phyloP scores from a whole-genome alignment of 2,797 vertebrate genomes.

The Sylvia borin region DNA sequence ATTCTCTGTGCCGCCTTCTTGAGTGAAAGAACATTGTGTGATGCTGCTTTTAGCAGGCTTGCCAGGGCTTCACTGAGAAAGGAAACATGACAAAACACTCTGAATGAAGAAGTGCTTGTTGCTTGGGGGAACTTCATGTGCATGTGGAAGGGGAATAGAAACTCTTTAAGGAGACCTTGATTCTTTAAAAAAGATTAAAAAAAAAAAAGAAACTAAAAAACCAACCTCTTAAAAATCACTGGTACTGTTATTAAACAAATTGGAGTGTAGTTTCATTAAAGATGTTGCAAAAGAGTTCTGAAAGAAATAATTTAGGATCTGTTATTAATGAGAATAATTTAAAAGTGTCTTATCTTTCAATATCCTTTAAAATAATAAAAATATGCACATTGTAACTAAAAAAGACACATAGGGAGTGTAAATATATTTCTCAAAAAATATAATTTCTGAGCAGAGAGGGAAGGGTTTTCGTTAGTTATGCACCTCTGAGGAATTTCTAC shows the following conservation, averaged over 20 bases:
- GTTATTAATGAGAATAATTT: constrained; percentile 12
- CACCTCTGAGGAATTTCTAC: not conserved
- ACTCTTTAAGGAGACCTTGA: not conserved
- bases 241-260: constrained; percentile 28
- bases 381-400: not conserved
- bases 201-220: not conserved
- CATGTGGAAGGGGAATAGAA: not conserved
- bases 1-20: not conserved
- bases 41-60: not conserved
- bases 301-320: not conserved
- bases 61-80: not conserved
- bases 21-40: not conserved
- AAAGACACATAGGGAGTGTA: not conserved
- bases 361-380: not conserved
- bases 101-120: not conserved
- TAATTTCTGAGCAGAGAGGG: not conserved
- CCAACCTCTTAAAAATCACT: not conserved
- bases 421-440: not conserved
- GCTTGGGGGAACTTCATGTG: not conserved
- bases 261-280: constrained; percentile 25
- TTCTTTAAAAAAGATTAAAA: not conserved
- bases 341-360: not conserved
- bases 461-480: not conserved
- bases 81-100: constrained; percentile 16
- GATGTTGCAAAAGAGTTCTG: constrained; percentile 10